phyloP scores from a whole-genome alignment of 2,113 vertebrate genomes.

The Taxidea taxus region DNA sequence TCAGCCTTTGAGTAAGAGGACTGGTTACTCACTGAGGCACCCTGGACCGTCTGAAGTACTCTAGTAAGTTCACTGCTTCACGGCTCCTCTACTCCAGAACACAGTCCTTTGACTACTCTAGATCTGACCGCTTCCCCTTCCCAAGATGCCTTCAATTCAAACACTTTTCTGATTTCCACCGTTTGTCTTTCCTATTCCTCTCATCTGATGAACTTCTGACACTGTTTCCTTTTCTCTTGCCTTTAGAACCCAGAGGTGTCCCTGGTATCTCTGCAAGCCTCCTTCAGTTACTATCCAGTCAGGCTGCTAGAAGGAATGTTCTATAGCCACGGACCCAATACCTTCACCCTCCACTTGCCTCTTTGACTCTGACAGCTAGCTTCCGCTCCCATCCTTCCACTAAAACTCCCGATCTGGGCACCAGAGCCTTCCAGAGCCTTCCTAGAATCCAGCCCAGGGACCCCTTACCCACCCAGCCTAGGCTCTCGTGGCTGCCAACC shows the following conservation, averaged over 20 bases:
- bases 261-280: neutral
- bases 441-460: neutral
- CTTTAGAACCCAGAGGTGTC: neutral
- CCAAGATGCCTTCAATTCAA: neutral
- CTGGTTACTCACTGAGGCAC: neutral
- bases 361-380: constrained; percentile 6
- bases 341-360: neutral
- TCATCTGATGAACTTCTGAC: constrained; percentile 19
- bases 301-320: constrained; percentile 9
- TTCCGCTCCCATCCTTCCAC: neutral
- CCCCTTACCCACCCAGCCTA: neutral
- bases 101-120: neutral
- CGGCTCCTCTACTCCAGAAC: neutral
- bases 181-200: neutral
- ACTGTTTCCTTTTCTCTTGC: neutral
- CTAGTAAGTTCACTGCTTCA: neutral
- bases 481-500: neutral
- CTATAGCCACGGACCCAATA: neutral
- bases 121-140: neutral
- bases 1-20: neutral
- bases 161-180: neutral
- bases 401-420: constrained; percentile 9
- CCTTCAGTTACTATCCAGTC: neutral
- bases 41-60: neutral
- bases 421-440: too few relatives aligned